phyloP scores from a whole-genome alignment of 1,140 invertebrate species.

The Pinna nobilis region DNA sequence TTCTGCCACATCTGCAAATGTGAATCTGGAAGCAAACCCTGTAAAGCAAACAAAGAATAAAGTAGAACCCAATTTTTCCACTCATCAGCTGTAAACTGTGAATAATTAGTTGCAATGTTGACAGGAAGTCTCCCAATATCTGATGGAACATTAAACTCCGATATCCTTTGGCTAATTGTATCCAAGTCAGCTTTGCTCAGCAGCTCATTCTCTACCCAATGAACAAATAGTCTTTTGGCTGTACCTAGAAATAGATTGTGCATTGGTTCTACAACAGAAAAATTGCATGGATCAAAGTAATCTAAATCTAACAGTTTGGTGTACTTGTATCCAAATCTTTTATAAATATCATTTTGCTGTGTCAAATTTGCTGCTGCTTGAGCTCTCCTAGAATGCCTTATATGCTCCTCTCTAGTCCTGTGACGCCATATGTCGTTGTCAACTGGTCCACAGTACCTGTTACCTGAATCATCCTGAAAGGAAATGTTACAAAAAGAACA shows the following conservation, averaged over 20 bases:
- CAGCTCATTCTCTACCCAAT: conserved; percentile 6
- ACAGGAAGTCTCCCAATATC: conserved; percentile 1
- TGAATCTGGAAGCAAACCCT: conserved; percentile 34
- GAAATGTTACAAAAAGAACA: conserved; percentile 12
- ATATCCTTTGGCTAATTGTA: not conserved
- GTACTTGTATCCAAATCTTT: not conserved
- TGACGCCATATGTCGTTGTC: not conserved
- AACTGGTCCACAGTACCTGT: conserved; percentile 13
- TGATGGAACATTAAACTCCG: not conserved
- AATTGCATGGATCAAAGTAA: conserved; percentile 9
- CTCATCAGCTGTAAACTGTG: conserved; percentile 10
- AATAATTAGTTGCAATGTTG: conserved; percentile 18
- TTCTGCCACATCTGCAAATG: conserved; percentile 34
- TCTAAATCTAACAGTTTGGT: conserved; percentile 5
- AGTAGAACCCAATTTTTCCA: conserved; percentile 20
- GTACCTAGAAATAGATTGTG: conserved; percentile 18
- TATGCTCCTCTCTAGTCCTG: conserved; percentile 6
- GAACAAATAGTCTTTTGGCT: not conserved
- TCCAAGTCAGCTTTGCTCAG: not conserved
- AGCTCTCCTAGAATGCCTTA: not conserved
- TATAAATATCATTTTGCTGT: conserved; percentile 8
- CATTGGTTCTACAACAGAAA: conserved; percentile 20
- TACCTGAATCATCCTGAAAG: conserved; percentile 6
- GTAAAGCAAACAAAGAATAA: conserved; percentile 24
- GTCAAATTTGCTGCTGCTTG: not conserved